A percentile compares a stretch with the other conserved stretches of the same genome.
phyloP scores from a whole-genome alignment of 1,140 invertebrate species.

The Drosophila truncata region DNA sequence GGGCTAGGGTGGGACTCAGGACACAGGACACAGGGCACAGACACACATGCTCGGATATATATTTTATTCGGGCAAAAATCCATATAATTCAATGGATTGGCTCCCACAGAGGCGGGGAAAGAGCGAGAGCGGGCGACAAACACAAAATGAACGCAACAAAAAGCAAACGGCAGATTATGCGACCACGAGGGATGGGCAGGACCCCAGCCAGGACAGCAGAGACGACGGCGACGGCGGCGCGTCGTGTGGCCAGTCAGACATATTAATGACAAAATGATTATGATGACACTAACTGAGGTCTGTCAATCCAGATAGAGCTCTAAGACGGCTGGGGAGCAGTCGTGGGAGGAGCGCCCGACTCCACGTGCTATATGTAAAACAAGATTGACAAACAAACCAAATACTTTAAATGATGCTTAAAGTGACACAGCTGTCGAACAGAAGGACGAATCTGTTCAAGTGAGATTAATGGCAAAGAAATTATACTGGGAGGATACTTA shows the following conservation, averaged over 20 bases:
- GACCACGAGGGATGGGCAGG: constrained; percentile 26
- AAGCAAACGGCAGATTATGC: constrained; percentile 79
- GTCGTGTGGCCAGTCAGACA: constrained; percentile 76
- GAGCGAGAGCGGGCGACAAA: constrained; percentile 32
- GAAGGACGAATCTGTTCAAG: constrained; percentile 19
- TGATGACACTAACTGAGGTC: constrained; percentile 77
- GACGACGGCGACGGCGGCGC: constrained; percentile 33
- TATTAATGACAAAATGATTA: constrained; percentile 85
- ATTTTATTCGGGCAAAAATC: constrained; percentile 77
- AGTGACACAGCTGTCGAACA: constrained; percentile 50
- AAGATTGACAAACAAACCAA: constrained; percentile 52
- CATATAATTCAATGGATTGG: constrained; percentile 83
- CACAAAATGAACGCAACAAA: constrained; percentile 76
- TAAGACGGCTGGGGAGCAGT: neutral
- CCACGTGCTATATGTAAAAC: constrained; percentile 54
- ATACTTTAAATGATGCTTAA: constrained; percentile 62
- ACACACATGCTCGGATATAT: constrained; percentile 45
- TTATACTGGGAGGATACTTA: constrained; percentile 10
- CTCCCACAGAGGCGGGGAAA: constrained; percentile 26
- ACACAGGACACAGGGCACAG: constrained; percentile 5
- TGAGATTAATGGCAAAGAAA: constrained; percentile 51
- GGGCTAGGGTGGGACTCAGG: constrained; percentile 50
- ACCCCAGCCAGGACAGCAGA: constrained; percentile 13
- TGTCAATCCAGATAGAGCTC: constrained; percentile 45
- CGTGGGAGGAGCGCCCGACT: constrained; percentile 1